Base-by-base conservation (phyloP, 1,140 invertebrate species). In the Calosoma granatense region DNA sequence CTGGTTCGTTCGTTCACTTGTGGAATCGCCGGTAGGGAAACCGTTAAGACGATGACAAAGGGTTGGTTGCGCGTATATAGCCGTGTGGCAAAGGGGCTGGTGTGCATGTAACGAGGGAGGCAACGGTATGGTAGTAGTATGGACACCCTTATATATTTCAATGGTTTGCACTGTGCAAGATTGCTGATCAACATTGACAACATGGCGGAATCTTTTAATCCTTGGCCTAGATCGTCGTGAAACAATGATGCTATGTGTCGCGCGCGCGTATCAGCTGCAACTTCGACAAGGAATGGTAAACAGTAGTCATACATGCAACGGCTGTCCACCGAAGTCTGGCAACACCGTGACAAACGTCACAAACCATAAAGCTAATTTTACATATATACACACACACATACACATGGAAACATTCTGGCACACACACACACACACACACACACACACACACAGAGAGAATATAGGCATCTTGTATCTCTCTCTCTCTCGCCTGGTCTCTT, bases 281-380 rank as follows among this genome's bases (percentile, higher is more conserved):
- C 36, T 21, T 39, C 21, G 36, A 54, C 26, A 55, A 55, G n/a
- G 30, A 22, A n/a, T 36, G 6, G 26, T 36, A 36, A 36, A 36
- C 26, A 36, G 6, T 36, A 9, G 6, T 36, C 6, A 36, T 9
- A 36, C 26, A 36, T 36, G n/a, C 26, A 36, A 36, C 6, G 26
- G n/a, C 6, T 9, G 26, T 36, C 26, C n/a, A 36, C n/a, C n/a
- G 26, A 36, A 36, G n/a, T 47, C 41, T 47, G 41, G 41, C 41
- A 47, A 47, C 41, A 17, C 17, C 6, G 15, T 11, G 9, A 11
- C 41, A 47, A 47, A 47, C 41, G 41, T 47, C 41, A 47, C 41
- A 17, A 47, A 47, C 9, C 17, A 47, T 17, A 47, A 47, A 47
- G 41, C 41, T 47, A 47, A 47, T 47, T 47, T 47, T 47, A 47